phyloP scores from a whole-genome alignment of 2,797 vertebrate genomes.

The Benthosema pterotum region DNA sequence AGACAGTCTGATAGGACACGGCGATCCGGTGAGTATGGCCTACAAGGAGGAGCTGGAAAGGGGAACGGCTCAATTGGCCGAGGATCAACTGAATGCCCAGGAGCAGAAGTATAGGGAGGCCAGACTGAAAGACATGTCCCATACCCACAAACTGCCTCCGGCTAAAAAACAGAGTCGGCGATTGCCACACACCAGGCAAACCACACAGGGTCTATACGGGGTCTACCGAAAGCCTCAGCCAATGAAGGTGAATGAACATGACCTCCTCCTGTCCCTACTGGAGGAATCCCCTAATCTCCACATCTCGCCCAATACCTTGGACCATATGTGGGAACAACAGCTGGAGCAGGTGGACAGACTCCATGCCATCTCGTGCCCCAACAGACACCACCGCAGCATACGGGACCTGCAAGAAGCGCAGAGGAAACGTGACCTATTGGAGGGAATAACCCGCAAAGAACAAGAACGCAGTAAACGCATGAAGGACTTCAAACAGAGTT shows the following conservation, averaged over 20 bases:
- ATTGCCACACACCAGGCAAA: conserved; percentile 55
- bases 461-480: conserved; percentile 88
- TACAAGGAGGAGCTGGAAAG: conserved; percentile 84
- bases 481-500: conserved; percentile 86
- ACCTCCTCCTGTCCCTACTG: conserved; percentile 86
- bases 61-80: conserved; percentile 72
- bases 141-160: conserved; percentile 67
- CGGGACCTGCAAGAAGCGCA: conserved; percentile 86
- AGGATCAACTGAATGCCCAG: conserved; percentile 81
- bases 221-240: conserved; percentile 76
- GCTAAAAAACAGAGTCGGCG: conserved; percentile 63
- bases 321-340: conserved; percentile 91
- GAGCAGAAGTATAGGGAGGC: conserved; percentile 85
- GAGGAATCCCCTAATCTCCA: conserved; percentile 89
- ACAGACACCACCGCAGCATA: conserved; percentile 70
- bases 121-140: conserved; percentile 76
- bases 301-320: conserved; percentile 82
- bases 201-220: conserved; percentile 60
- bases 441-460: conserved; percentile 85
- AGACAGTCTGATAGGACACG: conserved; percentile 47
- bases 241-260: conserved; percentile 84
- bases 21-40: conserved; percentile 68
- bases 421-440: conserved; percentile 87
- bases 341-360: conserved; percentile 85
- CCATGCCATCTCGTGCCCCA: conserved; percentile 65